Evolutionary conservation across 2,888 invertebrate genomes (phyloP), one percentile per base, ranked within the genome.

Genomic region (Alentia gelatinosa): DNA sequence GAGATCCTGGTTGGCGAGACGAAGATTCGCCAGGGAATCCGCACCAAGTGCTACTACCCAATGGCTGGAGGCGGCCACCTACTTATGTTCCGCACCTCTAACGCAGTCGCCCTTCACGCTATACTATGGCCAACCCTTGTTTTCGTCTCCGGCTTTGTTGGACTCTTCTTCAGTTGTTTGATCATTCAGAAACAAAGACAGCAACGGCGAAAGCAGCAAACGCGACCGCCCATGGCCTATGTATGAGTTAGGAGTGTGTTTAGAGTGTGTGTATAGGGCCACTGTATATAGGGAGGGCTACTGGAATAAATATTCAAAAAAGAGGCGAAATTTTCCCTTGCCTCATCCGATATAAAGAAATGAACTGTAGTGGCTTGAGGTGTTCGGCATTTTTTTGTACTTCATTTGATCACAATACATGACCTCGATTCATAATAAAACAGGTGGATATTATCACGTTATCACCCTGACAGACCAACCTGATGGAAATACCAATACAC

Each of bases 131-230:
- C 90, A 23, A 90, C 90, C 12, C 74, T 90, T 47, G 50, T 90
- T 4, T 90, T 90, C 42, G 83, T 90, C 12, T 42, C 47, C 0
- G 90, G 90, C 1, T 90, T 90, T 50, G 90, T 90, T 1, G 90
- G 90, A 42, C 56, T 90, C 1, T 90, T 90, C 79, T 90, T 90
- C 90, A 90, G 90, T 39, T 90, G 90, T 83, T 35, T 90, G 35
- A 90, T 79, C 33, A 39, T 90, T 0, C 90, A 90, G 50, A 90
- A 90, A 47, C 86, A 86, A 47, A 26, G 86, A 19, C 86, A 86
- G 47, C 86, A 86, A 47, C 42, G 35, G 30, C 42, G 86, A 47
- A 86, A 86, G 30, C 86, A 86, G 30, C 47, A 86, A 23, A 47
- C 86, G 26, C 26, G 86, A 26, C 86, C 42, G 7, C 86, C 86